Conservation (phyloP, 2,888 invertebrate genomes). For the Pteria penguin region DNA sequence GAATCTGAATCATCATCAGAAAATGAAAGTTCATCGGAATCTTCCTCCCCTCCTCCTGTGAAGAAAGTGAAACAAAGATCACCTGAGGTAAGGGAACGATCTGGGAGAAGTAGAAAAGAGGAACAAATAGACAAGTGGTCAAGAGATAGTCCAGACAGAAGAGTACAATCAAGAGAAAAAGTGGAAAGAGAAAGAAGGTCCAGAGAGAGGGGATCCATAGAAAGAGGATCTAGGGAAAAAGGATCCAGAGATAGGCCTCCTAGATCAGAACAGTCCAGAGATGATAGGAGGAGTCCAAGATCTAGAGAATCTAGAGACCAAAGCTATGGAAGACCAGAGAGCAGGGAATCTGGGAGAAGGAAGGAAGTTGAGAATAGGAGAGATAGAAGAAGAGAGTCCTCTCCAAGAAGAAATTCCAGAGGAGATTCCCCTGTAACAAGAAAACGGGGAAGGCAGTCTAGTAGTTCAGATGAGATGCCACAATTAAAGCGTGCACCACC, state of each 20-base stretch:
- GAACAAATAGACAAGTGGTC: background rate
- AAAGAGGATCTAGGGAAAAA: slow-evolving; percentile 24
- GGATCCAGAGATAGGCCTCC: slow-evolving; percentile 8
- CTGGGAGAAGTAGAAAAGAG: background rate
- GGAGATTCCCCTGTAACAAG: slow-evolving; percentile 29
- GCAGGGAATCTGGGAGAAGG: background rate
- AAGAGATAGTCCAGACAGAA: background rate
- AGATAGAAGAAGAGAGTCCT: slow-evolving; percentile 6
- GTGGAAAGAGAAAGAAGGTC: slow-evolving; percentile 6
- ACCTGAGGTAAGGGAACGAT: background rate
- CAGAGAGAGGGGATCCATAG: slow-evolving; percentile 23
- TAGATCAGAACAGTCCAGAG: no score
- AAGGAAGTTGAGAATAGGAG: background rate
- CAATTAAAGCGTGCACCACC: background rate
- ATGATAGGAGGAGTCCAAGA: slow-evolving; percentile 29
- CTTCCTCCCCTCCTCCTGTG: slow-evolving; percentile 26
- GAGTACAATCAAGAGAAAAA: background rate
- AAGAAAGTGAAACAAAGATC: background rate
- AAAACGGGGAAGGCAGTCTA: slow-evolving; percentile 1
- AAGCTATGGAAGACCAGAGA: background rate
- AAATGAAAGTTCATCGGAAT: background rate
- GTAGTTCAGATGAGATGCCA: slow-evolving; percentile 5
- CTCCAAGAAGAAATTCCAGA: slow-evolving; percentile 19
- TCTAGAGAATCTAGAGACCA: background rate
- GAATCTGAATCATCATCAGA: slow-evolving; percentile 10